These are phyloP conservation scores for Acipenser oxyrinchus DNA, from an alignment of 2,797 vertebrate species.

Conservation along the genomic window DNA sequence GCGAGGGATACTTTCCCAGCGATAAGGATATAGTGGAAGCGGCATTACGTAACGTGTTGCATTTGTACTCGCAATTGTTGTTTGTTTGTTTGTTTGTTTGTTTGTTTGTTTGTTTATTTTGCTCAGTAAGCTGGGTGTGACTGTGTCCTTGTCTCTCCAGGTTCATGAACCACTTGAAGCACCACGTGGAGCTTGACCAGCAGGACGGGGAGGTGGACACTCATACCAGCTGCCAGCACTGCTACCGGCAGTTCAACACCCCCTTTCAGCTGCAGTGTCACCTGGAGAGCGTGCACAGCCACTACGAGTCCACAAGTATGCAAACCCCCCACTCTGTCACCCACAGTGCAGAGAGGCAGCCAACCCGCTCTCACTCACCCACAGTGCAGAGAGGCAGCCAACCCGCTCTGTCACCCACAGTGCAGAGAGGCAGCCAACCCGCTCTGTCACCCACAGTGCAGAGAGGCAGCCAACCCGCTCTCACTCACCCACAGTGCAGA, in stretches of 20 bases:
- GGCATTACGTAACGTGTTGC: background rate
- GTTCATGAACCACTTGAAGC: constrained; percentile 91
- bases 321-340: constrained; percentile 3
- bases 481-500: no score
- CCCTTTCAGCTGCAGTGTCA: constrained; percentile 77
- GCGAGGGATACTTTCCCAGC: no score
- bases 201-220: constrained; percentile 57
- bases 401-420: no score
- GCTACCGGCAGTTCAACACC: constrained; percentile 83
- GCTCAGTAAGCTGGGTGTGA: background rate
- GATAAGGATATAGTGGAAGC: no score
- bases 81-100: no score
- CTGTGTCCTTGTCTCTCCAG: constrained; percentile 32
- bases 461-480: no score
- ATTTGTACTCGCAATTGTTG: background rate
- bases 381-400: no score
- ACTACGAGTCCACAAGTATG: constrained; percentile 74
- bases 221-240: constrained; percentile 72
- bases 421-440: no score
- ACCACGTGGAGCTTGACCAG: constrained; percentile 71
- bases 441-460: no score
- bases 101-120: background rate
- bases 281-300: constrained; percentile 81
- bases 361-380: no score
- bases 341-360: background rate